These are phyloP conservation scores for Allobates femoralis DNA, from an alignment of 2,797 vertebrate genomes.

Conservation along the genomic window DNA sequence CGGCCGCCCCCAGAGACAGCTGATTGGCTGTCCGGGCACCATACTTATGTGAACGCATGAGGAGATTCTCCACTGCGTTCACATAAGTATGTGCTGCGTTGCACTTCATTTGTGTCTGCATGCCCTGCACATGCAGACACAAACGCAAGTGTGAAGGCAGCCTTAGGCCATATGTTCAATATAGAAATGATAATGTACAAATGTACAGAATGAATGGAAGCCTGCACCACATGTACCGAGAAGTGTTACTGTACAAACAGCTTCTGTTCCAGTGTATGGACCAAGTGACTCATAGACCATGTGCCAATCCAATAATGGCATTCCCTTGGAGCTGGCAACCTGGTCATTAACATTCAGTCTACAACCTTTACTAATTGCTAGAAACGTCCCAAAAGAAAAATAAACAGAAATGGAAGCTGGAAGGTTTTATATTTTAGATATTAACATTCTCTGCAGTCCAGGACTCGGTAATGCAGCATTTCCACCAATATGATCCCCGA, in stretches of 20 bases:
- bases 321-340: not conserved
- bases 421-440: not conserved
- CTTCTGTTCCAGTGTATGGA: constrained; percentile 14
- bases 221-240: constrained; percentile 1
- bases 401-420: not conserved
- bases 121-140: no score
- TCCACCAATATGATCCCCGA: no score
- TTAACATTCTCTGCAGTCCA: not conserved
- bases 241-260: constrained; percentile 20
- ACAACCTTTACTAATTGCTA: not conserved
- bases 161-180: not conserved
- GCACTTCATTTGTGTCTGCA: no score
- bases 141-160: no score
- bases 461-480: no score
- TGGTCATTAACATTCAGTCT: not conserved
- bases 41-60: no score
- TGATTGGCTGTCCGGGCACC: no score
- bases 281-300: not conserved
- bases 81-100: no score
- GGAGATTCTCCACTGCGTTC: no score
- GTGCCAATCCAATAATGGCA: not conserved
- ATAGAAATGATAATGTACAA: not conserved
- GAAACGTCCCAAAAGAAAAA: not conserved
- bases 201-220: not conserved
- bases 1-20: no score